Base-by-base conservation (phyloP, 92 coral and sea anemone species). In the Umimayanthus chanpuru region DNA sequence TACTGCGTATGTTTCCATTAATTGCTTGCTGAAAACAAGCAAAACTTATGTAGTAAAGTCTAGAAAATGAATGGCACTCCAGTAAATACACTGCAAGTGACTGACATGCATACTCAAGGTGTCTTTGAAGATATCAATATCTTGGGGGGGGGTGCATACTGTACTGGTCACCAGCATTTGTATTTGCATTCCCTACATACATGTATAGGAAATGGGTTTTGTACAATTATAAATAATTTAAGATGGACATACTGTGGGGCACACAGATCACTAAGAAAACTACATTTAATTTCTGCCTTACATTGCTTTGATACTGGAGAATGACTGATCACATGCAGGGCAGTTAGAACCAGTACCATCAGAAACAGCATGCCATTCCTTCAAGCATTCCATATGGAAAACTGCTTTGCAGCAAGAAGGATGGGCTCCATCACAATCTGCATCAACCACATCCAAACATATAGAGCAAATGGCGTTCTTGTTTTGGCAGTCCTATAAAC, bases 401-500 rank as follows among this genome's bases (percentile, higher is more conserved):
- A 90, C 89, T 76, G 73, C 92, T 85, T 73, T 79, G 79, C 92
- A 85, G 76, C 92, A 90, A 76, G 88, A 82, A 67, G 92, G 92
- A 77, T 77, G 81, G 73, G 89, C 56, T 21, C 72, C 85, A 84
- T 88, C 89, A 11, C 85, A 81, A 77, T 58, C 89, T 84, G 73
- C 89, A 90, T 75, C 89, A 90, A 90, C 66, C 30, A 73, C 43
- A 85, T 79, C 81, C 88, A 89, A 83, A 77, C 91, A 83, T 43
- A 81, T 88, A 12, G 50, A 81, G 91, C 91, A 89, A 40, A 49
- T 76, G 53, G 74, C 65, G 56, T 83, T 73, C 76, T 84, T 89
- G 18, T 61, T 89, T 28, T 79, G 82, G 71, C 89, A 89, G 89
- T 73, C 77, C 91, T 89, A 53, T 28, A 77, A 80, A 53, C 80